phyloP scores from a whole-genome alignment of 1,140 invertebrate genomes.

The Sinella curviseta region DNA sequence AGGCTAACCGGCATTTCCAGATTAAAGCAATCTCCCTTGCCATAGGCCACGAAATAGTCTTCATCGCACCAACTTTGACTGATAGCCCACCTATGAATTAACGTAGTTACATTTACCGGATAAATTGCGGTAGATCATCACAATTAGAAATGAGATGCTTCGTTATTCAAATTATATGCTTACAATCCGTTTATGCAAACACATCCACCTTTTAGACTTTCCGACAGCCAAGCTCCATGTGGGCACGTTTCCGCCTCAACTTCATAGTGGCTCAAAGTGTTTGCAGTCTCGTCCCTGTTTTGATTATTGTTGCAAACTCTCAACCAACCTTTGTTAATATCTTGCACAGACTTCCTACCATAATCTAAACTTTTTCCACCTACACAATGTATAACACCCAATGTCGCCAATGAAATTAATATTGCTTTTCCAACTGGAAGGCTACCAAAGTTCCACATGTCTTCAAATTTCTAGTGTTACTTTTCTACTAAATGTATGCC shows the following conservation, averaged over 20 bases:
- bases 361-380: not conserved
- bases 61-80: conserved; percentile 32
- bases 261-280: not conserved
- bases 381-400: not conserved
- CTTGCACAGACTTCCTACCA: not conserved
- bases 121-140: too few relatives aligned
- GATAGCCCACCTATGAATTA: conserved; percentile 17
- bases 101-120: not conserved
- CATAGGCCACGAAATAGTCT: conserved; percentile 24
- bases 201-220: not conserved
- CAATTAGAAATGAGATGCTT: not conserved
- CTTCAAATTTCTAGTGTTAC: too few relatives aligned
- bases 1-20: conserved; percentile 8
- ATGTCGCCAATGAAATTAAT: not conserved
- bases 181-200: conserved; percentile 34
- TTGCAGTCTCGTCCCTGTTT: not conserved
- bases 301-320: not conserved
- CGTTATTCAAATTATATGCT: not conserved
- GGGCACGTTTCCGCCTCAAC: conserved; percentile 20
- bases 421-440: too few relatives aligned
- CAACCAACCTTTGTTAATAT: not conserved
- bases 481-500: too few relatives aligned
- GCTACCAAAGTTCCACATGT: too few relatives aligned
- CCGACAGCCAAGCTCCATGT: conserved; percentile 24
- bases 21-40: conserved; percentile 21